Evolutionary conservation across 2,888 invertebrate genomes (phyloP).

Genomic region (Hermaeophaga mercurialis): DNA sequence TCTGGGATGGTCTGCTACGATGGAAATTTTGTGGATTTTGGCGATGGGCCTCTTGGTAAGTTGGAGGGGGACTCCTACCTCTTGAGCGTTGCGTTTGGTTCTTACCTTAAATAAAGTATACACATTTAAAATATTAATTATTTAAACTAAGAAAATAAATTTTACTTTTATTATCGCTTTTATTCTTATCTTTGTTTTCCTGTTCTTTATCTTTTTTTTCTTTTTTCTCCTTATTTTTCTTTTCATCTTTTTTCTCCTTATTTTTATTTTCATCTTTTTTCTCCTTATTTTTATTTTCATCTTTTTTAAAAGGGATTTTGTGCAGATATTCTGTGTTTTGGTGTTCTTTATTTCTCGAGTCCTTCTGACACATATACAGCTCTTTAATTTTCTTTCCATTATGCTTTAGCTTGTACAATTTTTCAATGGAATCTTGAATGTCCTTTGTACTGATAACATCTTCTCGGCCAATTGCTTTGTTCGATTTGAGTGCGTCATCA

Average conservation of each 20-base stretch:
- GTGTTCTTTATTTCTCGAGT: slow-evolving; percentile 41
- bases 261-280: slow-evolving; percentile 1
- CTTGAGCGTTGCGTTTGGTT: background rate
- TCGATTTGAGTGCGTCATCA: slow-evolving; percentile 35
- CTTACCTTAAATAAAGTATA: background rate
- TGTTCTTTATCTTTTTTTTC: slow-evolving; percentile 1
- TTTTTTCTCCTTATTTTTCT: slow-evolving; percentile 4
- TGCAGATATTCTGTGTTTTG: slow-evolving; percentile 39
- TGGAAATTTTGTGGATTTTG: background rate
- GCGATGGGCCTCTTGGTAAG: slow-evolving; percentile 1
- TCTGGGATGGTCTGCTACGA: too few relatives aligned
- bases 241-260: slow-evolving; percentile 6
- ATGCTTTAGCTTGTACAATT: slow-evolving; percentile 44
- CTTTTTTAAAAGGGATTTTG: slow-evolving; percentile 20
- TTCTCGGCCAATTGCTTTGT: slow-evolving; percentile 23
- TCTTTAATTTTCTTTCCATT: slow-evolving; percentile 47
- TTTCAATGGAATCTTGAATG: slow-evolving; percentile 38
- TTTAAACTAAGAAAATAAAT: too few relatives aligned
- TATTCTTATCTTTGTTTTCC: slow-evolving; percentile 13
- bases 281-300: slow-evolving; percentile 1
- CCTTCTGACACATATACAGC: slow-evolving; percentile 44
- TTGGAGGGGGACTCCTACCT: background rate
- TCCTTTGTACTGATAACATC: slow-evolving; percentile 38
- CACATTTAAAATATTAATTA: background rate
- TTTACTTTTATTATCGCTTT: background rate